These are phyloP conservation scores for Hermaeophaga mercurialis DNA, from an alignment of 2,888 invertebrate genomes.

Conservation along the genomic window DNA sequence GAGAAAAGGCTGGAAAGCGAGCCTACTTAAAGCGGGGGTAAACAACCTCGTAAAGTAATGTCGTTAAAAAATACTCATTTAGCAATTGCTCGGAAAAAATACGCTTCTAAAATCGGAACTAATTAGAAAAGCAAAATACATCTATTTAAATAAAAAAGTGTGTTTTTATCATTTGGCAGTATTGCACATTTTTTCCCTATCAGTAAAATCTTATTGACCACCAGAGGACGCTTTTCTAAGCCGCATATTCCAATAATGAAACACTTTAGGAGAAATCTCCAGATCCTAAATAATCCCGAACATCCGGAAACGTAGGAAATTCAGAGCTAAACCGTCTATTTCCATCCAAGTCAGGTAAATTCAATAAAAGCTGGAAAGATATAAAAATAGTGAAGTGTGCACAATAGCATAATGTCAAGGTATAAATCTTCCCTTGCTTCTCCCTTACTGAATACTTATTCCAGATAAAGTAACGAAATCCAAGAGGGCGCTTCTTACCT, in stretches of 20 bases:
- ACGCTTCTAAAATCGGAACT: too few relatives aligned
- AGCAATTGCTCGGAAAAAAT: too few relatives aligned
- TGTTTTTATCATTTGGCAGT: too few relatives aligned
- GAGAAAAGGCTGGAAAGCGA: neutral
- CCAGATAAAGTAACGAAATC: neutral
- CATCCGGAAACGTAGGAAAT: constrained; percentile 17
- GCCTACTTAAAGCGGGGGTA: neutral
- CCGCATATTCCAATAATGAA: constrained; percentile 19
- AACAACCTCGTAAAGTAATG: neutral
- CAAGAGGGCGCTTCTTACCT: constrained; percentile 1
- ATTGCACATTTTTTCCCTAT: constrained; percentile 1
- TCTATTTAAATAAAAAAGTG: too few relatives aligned
- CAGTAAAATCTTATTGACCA: constrained; percentile 20
- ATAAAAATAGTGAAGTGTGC: constrained; percentile 35
- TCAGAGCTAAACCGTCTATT: constrained; percentile 27
- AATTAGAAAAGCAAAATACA: too few relatives aligned
- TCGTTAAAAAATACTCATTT: too few relatives aligned
- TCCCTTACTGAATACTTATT: constrained; percentile 7
- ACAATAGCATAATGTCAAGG: constrained; percentile 35
- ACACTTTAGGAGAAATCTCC: constrained; percentile 14
- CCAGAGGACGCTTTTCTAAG: constrained; percentile 15
- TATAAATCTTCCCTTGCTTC: constrained; percentile 29
- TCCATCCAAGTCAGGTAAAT: constrained; percentile 34
- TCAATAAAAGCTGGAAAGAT: constrained; percentile 35
- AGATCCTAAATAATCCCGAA: constrained; percentile 17